Percentiles rank a stretch among this genome's conserved stretches.
These are phyloP conservation scores for Phyllostomus discolor DNA, from an alignment of 2,113 vertebrate species.

Conservation along the genomic window DNA sequence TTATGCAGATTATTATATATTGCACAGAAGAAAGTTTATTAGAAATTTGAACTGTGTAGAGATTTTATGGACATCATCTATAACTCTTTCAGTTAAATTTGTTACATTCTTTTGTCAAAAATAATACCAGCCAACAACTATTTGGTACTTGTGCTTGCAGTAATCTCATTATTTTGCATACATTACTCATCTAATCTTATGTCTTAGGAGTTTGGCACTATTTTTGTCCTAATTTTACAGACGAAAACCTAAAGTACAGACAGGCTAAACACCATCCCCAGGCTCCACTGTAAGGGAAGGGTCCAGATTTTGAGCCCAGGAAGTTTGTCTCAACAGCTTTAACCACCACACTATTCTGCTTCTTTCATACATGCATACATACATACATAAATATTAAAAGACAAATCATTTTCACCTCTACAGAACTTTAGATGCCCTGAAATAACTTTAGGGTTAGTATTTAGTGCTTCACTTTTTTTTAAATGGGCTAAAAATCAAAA, in stretches of 20 bases:
- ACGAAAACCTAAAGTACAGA: background rate
- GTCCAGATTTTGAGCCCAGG: background rate
- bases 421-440: background rate
- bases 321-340: background rate
- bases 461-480: background rate
- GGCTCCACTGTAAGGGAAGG: rapidly evolving
- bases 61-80: background rate
- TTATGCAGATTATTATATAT: background rate
- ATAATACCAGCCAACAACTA: background rate
- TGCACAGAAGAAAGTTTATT: background rate
- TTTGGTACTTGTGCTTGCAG: background rate
- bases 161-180: background rate
- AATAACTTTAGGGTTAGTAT: background rate
- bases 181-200: background rate
- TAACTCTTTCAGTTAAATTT: background rate
- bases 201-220: background rate
- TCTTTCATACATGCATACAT: background rate
- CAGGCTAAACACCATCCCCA: background rate
- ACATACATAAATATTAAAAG: background rate
- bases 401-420: background rate
- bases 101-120: background rate
- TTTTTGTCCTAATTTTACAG: background rate
- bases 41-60: background rate
- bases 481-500: background rate
- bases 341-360: background rate